Base-by-base conservation (phyloP, 2,888 invertebrate species). In the Pegoplata infirma region DNA sequence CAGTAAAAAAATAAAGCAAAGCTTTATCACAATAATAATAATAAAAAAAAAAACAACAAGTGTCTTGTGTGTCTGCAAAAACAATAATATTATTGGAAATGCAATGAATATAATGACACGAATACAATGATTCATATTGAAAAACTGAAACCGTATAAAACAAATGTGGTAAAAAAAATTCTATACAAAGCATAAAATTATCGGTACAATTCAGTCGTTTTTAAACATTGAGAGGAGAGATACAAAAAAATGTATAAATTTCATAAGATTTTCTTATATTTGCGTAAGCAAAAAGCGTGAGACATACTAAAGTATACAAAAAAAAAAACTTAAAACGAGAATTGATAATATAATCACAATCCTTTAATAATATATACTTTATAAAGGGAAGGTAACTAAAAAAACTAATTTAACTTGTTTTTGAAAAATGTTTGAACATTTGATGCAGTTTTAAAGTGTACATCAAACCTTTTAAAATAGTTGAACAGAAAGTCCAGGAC, bases 71-170 rank as follows among this genome's bases (percentile, higher is more conserved):
- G 19, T 56, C 23, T 36, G 36, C 5, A 25, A 51, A 51, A 46
- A 17, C 58, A 73, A 59, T n/a, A 58, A 28, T 74, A 28, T 66
- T 25, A 68, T 21, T 73, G 44, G 46, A 73, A 68, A 25, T 72
- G 66, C 47, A 59, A 53, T 61, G 28, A 68, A 67, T 46, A 63
- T 47, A 67, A n/a, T n/a, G n/a, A 63, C 66, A 76, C 66, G 51
- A 67, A 67, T 47, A 67, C 44, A 72, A 47, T 77, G 77, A 77
- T 68, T 77, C 72, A 77, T 77, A 3, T 6, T 28, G 6, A 68
- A 47, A 47, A 67, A 75, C 19, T 75, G 67, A 75, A 67, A 61
- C 67, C 61, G 61, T 68, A 68, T 55, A 75, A 75, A 74, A 68
- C 32, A 75, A 67, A 40, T 44, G 36, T 56, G 47, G 46, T 72